These are phyloP conservation scores for Gisinianus flammeolus DNA, from an alignment of 2,888 invertebrate genomes.

Conservation along the genomic window DNA sequence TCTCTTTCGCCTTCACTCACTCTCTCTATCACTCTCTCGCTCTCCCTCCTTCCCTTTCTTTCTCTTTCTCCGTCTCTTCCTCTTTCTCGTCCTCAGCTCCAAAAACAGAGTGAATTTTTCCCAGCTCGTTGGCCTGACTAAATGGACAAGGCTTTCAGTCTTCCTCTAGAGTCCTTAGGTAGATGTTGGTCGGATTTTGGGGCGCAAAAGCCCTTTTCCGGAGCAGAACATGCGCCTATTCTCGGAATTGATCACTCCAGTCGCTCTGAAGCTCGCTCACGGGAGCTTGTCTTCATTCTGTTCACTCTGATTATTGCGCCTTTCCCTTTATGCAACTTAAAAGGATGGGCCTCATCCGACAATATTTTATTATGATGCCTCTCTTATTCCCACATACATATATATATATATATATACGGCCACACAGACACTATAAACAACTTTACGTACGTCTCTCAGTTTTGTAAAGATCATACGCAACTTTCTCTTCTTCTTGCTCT, in stretches of 20 bases:
- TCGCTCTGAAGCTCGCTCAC: conserved; percentile 1
- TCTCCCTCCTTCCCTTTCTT: conserved; percentile 14
- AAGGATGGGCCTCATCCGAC: conserved; percentile 23
- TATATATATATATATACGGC: no score
- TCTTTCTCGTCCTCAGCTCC: neutral
- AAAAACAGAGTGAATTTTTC: conserved; percentile 34
- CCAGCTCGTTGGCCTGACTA: conserved; percentile 23
- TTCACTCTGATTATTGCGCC: conserved; percentile 17
- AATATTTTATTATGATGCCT: conserved; percentile 19
- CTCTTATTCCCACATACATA: neutral
- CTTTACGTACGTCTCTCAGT: no score
- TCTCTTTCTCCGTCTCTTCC: neutral
- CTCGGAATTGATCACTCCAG: conserved; percentile 36
- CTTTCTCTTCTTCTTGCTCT: neutral
- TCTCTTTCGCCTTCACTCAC: neutral
- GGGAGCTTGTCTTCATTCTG: conserved; percentile 15
- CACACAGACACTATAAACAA: no score
- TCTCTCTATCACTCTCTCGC: neutral
- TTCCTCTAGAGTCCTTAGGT: conserved; percentile 20
- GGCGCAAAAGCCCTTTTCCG: conserved; percentile 42
- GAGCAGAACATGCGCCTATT: conserved; percentile 38
- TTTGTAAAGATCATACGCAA: no score
- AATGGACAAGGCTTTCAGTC: conserved; percentile 22
- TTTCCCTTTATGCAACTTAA: neutral
- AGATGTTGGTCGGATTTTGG: conserved; percentile 17